Percentiles rank a stretch among this genome's conserved stretches.
These are phyloP conservation scores for Stercorarius parasiticus DNA, from an alignment of 2,113 vertebrate species.

Conservation along the genomic window DNA sequence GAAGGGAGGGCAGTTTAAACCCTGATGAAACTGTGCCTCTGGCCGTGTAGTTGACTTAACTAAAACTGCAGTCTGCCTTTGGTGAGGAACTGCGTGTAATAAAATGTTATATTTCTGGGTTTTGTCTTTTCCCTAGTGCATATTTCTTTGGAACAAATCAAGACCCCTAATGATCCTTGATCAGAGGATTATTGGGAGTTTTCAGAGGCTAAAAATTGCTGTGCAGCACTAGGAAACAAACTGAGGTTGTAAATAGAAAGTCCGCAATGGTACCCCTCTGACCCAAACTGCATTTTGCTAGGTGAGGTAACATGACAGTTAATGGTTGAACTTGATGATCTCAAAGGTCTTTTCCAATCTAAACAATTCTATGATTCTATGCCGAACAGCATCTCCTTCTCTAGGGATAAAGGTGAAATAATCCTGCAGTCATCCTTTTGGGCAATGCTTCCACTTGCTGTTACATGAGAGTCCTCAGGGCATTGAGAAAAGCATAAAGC, in stretches of 20 bases:
- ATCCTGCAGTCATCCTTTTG: neutral
- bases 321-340: neutral
- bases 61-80: neutral
- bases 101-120: neutral
- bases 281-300: neutral
- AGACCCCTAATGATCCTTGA: neutral
- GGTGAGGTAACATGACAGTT: neutral
- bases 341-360: neutral
- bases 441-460: neutral
- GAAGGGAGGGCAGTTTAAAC: neutral
- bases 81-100: neutral
- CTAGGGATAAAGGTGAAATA: neutral
- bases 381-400: neutral
- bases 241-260: neutral
- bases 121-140: neutral
- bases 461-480: neutral
- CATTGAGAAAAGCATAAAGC: neutral
- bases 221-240: neutral
- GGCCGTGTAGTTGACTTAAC: neutral
- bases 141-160: neutral
- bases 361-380: neutral
- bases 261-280: neutral
- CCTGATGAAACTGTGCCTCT: neutral
- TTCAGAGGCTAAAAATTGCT: neutral
- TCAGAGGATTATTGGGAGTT: neutral